These are phyloP conservation scores for Ceuthmochares aereus DNA, from an alignment of 2,113 vertebrate genomes.

Conservation along the genomic window DNA sequence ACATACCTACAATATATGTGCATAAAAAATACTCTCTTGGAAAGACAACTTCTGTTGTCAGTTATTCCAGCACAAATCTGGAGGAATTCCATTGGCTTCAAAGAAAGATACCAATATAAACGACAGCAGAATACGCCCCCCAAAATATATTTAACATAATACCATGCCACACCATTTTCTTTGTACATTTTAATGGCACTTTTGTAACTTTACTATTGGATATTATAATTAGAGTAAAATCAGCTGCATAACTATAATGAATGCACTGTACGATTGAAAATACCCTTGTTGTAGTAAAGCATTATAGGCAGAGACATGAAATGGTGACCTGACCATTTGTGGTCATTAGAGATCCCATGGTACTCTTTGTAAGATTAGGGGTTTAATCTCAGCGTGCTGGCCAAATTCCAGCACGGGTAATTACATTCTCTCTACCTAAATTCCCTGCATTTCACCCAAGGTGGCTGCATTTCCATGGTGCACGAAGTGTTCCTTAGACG, in stretches of 20 bases:
- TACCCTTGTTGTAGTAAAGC: conserved; percentile 25
- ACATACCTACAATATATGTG: not conserved
- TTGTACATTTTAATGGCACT: not conserved
- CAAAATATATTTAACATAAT: conserved; percentile 3
- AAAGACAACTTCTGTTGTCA: conserved; percentile 31
- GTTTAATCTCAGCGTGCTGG: conserved; percentile 64
- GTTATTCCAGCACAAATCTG: conserved; percentile 29
- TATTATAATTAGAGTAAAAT: conserved; percentile 29
- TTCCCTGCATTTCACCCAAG: conserved; percentile 50
- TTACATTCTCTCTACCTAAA: conserved; percentile 57
- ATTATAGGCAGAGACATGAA: conserved; percentile 40
- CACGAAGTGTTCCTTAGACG: not conserved
- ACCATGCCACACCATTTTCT: not conserved
- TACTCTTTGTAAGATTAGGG: conserved; percentile 55
- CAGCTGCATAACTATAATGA: conserved; percentile 16
- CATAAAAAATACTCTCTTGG: conserved; percentile 5
- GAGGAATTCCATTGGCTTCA: conserved; percentile 44
- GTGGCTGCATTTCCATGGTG: conserved; percentile 37
- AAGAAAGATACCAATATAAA: not conserved
- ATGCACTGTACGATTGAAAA: conserved; percentile 11
- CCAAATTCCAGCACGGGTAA: conserved; percentile 60
- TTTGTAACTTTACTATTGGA: conserved; percentile 31
- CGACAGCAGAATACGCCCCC: conserved; percentile 34
- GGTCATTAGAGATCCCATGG: conserved; percentile 65
- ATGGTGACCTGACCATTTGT: conserved; percentile 58